phyloP scores from a whole-genome alignment of 2,888 invertebrate species.

The Oeneis ivallda region DNA sequence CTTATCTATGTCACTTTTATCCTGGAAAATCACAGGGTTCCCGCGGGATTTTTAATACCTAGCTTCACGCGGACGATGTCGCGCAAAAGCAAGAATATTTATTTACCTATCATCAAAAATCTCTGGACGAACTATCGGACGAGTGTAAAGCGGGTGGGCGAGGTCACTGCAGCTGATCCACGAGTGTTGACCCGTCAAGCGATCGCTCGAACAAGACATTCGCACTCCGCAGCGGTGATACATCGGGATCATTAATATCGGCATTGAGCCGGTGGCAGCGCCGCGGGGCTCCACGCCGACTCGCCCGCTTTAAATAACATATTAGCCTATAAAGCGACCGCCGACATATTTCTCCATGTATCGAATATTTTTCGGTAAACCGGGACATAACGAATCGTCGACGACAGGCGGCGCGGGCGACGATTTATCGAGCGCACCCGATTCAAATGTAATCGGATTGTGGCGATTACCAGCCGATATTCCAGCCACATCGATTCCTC shows the following conservation, averaged over 20 bases:
- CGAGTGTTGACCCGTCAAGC: slow-evolving; percentile 45
- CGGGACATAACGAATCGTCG: slow-evolving; percentile 73
- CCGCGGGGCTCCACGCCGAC: slow-evolving; percentile 64
- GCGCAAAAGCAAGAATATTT: too few species aligned
- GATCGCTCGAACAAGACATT: slow-evolving; percentile 60
- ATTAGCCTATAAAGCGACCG: slow-evolving; percentile 74
- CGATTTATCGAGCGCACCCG: slow-evolving; percentile 75
- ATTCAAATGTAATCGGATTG: slow-evolving; percentile 68
- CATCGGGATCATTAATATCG: slow-evolving; percentile 72
- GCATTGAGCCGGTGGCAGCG: slow-evolving; percentile 71
- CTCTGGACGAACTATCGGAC: too few species aligned
- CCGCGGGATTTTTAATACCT: too few species aligned
- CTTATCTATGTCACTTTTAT: too few species aligned
- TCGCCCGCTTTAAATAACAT: slow-evolving; percentile 69
- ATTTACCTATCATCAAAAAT: too few species aligned
- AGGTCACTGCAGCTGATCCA: slow-evolving; percentile 20
- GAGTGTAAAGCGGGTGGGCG: slow-evolving; percentile 21
- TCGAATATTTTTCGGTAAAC: slow-evolving; percentile 60
- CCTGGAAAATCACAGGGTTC: too few species aligned
- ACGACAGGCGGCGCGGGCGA: slow-evolving; percentile 62
- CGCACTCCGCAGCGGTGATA: slow-evolving; percentile 57
- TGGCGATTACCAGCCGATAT: slow-evolving; percentile 38
- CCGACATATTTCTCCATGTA: slow-evolving; percentile 65
- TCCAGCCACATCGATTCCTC: slow-evolving; percentile 30
- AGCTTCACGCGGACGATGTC: too few species aligned